A percentile compares a stretch with the other conserved stretches of the same genome.
Conservation (phyloP, 1,140 invertebrate species). For the Dinoponera quadriceps region DNA sequence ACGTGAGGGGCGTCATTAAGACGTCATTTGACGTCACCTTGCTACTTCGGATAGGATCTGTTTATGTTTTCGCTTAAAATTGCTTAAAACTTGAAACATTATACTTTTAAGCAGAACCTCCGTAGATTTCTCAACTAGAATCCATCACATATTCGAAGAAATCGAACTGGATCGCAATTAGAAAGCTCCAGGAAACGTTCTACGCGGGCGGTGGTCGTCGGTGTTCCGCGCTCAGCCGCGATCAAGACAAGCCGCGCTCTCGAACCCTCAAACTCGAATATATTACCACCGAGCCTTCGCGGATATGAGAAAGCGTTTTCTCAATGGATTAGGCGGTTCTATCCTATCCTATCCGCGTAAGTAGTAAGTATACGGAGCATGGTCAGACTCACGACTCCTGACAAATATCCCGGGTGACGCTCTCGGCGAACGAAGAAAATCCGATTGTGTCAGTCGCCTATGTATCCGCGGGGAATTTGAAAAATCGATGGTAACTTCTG, state of each 20-base stretch:
- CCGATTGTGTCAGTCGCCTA: constrained; percentile 58
- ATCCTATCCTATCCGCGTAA: constrained; percentile 2
- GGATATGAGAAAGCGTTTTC: constrained; percentile 6
- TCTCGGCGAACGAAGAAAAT: constrained; percentile 56
- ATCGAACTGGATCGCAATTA: too few species aligned
- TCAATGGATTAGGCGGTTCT: background rate
- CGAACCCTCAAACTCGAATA: background rate
- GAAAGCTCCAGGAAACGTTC: too few species aligned
- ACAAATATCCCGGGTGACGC: constrained; percentile 57
- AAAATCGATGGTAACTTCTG: constrained; percentile 59
- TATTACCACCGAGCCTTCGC: background rate
- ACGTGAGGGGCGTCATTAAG: too few species aligned
- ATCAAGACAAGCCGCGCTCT: background rate
- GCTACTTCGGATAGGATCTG: too few species aligned
- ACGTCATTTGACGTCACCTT: too few species aligned
- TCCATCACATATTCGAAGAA: too few species aligned
- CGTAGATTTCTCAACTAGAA: too few species aligned
- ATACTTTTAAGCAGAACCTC: too few species aligned
- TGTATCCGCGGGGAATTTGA: constrained; percentile 52
- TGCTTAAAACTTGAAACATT: too few species aligned
- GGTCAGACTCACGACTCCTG: constrained; percentile 37
- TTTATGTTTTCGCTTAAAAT: too few species aligned
- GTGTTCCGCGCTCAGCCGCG: too few species aligned
- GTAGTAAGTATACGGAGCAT: constrained; percentile 38
- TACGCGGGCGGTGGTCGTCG: too few species aligned